Conservation (phyloP, 2,797 vertebrate species). For the Xyrichtys novacula region DNA sequence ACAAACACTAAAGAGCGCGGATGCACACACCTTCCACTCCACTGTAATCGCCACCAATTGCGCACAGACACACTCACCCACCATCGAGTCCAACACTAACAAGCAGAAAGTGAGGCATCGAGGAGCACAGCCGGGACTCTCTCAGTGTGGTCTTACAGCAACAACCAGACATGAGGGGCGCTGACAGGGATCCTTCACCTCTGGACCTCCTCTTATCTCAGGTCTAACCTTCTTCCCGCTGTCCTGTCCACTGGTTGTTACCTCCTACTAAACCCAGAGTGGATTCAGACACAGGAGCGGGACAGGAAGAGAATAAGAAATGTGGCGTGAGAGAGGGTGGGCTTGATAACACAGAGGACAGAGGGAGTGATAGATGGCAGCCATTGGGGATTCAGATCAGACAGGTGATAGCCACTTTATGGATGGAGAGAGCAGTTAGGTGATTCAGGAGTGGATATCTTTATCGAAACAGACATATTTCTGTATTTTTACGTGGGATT, state of each 20-base stretch:
- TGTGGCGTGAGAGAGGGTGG: conserved; percentile 6
- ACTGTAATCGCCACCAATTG: conserved; percentile 38
- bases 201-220: conserved; percentile 52
- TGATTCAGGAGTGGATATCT: neutral
- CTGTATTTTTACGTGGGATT: neutral
- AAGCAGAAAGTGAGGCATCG: conserved; percentile 61
- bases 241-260: conserved; percentile 20
- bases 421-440: conserved; percentile 16
- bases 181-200: conserved; percentile 54
- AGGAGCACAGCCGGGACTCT: conserved; percentile 28
- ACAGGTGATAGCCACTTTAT: conserved; percentile 30
- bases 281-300: neutral
- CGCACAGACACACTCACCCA: conserved; percentile 34
- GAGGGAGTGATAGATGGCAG: conserved; percentile 43
- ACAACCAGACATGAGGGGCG: conserved; percentile 17
- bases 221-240: conserved; percentile 15
- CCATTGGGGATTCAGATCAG: conserved; percentile 41
- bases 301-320: conserved; percentile 27
- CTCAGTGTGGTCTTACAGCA: conserved; percentile 35
- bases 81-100: conserved; percentile 33
- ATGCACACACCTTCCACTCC: conserved; percentile 27
- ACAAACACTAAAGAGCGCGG: conserved; percentile 16
- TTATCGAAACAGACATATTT: neutral
- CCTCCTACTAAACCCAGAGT: conserved; percentile 1
- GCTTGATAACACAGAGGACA: conserved; percentile 10